phyloP scores from a whole-genome alignment of 2,113 vertebrate species.

The Sisor rabdophorus region DNA sequence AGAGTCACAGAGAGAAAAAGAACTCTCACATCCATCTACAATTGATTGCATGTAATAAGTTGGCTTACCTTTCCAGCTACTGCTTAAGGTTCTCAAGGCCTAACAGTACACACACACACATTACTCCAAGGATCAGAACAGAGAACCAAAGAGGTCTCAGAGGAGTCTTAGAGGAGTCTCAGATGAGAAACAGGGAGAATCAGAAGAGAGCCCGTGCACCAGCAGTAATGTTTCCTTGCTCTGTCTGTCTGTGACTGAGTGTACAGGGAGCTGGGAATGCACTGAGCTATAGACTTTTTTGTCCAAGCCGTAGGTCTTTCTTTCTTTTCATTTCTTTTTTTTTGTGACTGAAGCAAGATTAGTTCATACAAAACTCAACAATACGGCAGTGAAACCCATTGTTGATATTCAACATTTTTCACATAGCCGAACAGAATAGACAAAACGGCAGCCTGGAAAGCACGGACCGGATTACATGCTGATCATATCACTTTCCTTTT shows the following conservation, averaged over 20 bases:
- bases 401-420: slow-evolving; percentile 99
- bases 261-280: slow-evolving; percentile 92
- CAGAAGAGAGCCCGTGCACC: not conserved
- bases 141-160: not conserved
- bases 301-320: slow-evolving; percentile 90
- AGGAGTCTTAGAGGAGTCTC: too few relatives aligned
- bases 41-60: not conserved
- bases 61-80: slow-evolving; percentile 20
- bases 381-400: slow-evolving; percentile 99
- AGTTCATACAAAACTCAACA: slow-evolving; percentile 99
- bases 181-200: not conserved
- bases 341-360: slow-evolving; percentile 98
- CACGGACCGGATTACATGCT: slow-evolving; percentile 94
- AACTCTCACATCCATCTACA: not conserved
- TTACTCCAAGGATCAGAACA: not conserved
- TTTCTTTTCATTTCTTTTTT: slow-evolving; percentile 50
- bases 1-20: not conserved
- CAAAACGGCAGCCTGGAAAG: slow-evolving; percentile 99
- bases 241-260: slow-evolving; percentile 85
- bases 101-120: slow-evolving; percentile 6
- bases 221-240: slow-evolving; percentile 71
- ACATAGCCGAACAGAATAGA: slow-evolving; percentile 99
- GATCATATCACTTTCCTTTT: slow-evolving; percentile 92
- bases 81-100: not conserved
- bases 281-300: slow-evolving; percentile 94